Evolutionary conservation across 2,113 vertebrate genomes (phyloP).

Genomic region (Hippocampus comes): DNA sequence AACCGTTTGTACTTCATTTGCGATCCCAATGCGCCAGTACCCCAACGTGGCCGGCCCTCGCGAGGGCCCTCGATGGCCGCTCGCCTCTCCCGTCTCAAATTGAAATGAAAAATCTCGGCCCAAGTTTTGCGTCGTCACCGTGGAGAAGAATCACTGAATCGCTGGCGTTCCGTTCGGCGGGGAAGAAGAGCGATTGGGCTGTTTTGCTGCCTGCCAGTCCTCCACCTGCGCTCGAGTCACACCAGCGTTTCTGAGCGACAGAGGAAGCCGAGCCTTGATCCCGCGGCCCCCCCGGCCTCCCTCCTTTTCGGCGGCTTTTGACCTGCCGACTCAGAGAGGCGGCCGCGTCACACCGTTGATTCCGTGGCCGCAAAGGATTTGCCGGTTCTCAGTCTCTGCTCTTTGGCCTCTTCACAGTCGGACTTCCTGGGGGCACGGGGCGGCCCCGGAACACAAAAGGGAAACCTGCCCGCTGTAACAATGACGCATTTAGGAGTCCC

Average conservation of each 20-base stretch:
- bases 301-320: conserved; percentile 57
- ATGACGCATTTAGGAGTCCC: conserved; percentile 46
- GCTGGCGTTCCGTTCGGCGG: neutral
- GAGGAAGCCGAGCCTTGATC: conserved; percentile 61
- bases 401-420: conserved; percentile 65
- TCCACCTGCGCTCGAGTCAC: conserved; percentile 62
- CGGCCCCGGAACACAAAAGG: conserved; percentile 49
- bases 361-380: conserved; percentile 66
- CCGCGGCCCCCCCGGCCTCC: conserved; percentile 39
- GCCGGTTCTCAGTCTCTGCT: conserved; percentile 65
- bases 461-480: conserved; percentile 60
- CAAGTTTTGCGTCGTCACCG: no score
- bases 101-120: no score
- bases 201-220: conserved; percentile 17
- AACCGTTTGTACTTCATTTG: no score
- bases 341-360: conserved; percentile 62
- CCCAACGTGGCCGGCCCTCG: no score
- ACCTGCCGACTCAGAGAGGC: conserved; percentile 56
- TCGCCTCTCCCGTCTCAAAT: no score
- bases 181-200: no score
- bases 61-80: no score
- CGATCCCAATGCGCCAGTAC: no score
- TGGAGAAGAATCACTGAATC: neutral
- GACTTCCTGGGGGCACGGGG: conserved; percentile 62
- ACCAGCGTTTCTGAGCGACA: conserved; percentile 43